These are phyloP conservation scores for Poliocrania exsul DNA, from an alignment of 2,797 vertebrate species.

Conservation along the genomic window DNA sequence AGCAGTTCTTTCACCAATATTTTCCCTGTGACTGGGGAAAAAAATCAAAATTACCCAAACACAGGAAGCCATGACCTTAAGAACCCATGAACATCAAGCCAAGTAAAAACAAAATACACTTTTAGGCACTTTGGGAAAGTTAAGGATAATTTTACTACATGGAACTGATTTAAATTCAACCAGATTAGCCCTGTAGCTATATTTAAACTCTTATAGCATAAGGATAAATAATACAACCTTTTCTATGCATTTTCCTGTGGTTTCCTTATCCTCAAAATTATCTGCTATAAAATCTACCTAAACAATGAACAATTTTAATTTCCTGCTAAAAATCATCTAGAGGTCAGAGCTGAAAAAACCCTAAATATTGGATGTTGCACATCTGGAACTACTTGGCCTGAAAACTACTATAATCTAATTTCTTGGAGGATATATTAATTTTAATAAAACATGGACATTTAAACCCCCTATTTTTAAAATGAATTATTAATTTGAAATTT, in stretches of 20 bases:
- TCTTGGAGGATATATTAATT: not conserved
- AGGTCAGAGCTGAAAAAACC: not conserved
- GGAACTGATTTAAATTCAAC: not conserved
- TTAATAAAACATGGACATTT: constrained; percentile 39
- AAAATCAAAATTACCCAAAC: not conserved
- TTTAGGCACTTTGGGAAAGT: not conserved
- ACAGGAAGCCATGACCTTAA: not conserved
- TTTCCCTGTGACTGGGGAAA: not conserved
- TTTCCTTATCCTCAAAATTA: not conserved
- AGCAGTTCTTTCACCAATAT: not conserved
- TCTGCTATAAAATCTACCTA: not conserved
- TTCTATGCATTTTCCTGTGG: not conserved
- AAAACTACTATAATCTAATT: not conserved
- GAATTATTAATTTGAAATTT: constrained; percentile 22
- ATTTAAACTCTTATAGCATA: not conserved
- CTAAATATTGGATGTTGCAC: not conserved
- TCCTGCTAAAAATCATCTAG: not conserved
- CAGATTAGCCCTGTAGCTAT: not conserved
- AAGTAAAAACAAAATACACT: not conserved
- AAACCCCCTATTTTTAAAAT: not conserved
- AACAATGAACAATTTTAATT: not conserved
- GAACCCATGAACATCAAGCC: not conserved
- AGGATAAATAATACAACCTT: not conserved
- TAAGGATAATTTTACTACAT: not conserved
- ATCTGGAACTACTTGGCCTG: not conserved